Evolutionary conservation across 2,888 invertebrate species (phyloP).

Genomic region (Lithosia quadra): DNA sequence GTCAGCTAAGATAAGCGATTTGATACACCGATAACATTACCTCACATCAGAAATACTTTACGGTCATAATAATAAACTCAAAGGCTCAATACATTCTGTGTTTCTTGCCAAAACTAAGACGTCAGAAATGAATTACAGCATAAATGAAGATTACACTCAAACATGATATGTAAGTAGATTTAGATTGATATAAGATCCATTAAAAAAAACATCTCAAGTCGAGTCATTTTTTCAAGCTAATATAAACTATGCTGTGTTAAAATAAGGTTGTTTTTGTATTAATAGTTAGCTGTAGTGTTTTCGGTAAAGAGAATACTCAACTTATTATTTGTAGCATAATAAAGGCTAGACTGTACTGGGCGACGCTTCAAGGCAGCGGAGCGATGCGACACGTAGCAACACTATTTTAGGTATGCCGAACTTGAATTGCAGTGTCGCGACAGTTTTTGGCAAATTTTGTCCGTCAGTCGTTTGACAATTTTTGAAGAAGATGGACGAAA

Average conservation of each 20-base stretch:
- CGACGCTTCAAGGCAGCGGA: no score
- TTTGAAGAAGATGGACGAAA: no score
- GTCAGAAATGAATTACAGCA: neutral
- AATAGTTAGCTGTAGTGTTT: neutral
- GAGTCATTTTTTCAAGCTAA: neutral
- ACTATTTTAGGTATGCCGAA: no score
- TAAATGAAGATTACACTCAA: conserved; percentile 6
- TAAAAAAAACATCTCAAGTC: neutral
- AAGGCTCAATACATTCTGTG: conserved; percentile 1
- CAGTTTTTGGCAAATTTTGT: no score
- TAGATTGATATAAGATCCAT: neutral
- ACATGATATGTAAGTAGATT: neutral
- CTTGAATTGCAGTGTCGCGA: no score
- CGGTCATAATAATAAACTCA: conserved; percentile 2
- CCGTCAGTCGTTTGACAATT: no score
- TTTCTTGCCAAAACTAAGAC: conserved; percentile 9
- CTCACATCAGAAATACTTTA: conserved; percentile 14
- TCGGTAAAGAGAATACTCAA: neutral
- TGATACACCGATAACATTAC: neutral
- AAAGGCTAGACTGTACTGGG: no score
- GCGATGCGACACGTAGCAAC: no score
- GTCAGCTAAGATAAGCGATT: neutral
- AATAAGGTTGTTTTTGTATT: neutral
- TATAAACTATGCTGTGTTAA: neutral
- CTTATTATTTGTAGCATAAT: conserved; percentile 6